Percentiles rank a stretch among this genome's conserved stretches.
phyloP scores from a whole-genome alignment of 2,797 vertebrate genomes.

The Synaphobranchus kaupii region DNA sequence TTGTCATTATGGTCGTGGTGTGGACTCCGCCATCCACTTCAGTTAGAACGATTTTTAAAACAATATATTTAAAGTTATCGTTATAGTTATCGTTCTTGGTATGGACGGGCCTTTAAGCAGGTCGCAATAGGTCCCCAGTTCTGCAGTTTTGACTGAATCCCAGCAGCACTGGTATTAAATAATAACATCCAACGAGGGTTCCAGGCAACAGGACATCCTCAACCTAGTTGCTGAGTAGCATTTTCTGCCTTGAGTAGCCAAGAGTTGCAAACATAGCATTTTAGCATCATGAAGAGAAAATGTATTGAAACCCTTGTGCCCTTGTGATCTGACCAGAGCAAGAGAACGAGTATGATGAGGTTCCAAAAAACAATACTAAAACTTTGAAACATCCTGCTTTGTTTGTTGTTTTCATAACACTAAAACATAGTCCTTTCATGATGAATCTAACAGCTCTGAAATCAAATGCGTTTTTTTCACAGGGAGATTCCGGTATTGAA shows the following conservation, averaged over 20 bases:
- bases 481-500: conserved; percentile 51
- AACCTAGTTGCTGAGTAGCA: too few relatives aligned
- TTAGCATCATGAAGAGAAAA: too few relatives aligned
- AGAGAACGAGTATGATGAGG: not conserved
- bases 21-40: too few relatives aligned
- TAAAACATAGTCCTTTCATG: not conserved
- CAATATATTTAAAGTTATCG: too few relatives aligned
- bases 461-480: not conserved
- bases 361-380: not conserved
- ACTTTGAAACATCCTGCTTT: not conserved
- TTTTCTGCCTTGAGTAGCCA: too few relatives aligned
- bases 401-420: not conserved
- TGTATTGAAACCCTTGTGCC: too few relatives aligned
- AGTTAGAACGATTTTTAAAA: too few relatives aligned
- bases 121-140: too few relatives aligned
- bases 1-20: too few relatives aligned
- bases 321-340: not conserved
- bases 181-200: not conserved
- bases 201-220: not conserved
- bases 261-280: too few relatives aligned
- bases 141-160: not conserved
- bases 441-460: not conserved
- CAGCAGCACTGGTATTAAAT: not conserved
- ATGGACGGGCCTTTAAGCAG: too few relatives aligned
- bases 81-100: too few relatives aligned